phyloP scores from a whole-genome alignment of 2,888 invertebrate genomes.

The Pollenia labialis region DNA sequence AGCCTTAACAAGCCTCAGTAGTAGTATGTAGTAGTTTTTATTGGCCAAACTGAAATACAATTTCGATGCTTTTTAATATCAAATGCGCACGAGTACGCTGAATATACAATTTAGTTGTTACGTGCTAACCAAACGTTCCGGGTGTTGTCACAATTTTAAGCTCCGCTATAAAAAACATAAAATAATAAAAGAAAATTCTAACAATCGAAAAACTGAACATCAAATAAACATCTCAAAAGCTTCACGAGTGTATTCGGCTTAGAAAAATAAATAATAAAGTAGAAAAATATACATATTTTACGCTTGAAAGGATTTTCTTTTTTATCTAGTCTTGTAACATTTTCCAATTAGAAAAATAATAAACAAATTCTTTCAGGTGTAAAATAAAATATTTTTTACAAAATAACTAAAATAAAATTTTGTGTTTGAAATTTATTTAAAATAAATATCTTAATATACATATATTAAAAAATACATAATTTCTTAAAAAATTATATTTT shows the following conservation, averaged over 20 bases:
- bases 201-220: constrained; percentile 49
- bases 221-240: constrained; percentile 45
- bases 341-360: constrained; percentile 17
- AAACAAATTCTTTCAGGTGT: constrained; percentile 9
- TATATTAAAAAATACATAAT: neutral
- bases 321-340: neutral
- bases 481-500: neutral
- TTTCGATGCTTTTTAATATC: constrained; percentile 47
- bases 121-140: constrained; percentile 75
- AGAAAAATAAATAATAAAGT: constrained; percentile 40
- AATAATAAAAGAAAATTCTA: constrained; percentile 39
- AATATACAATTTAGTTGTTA: constrained; percentile 74
- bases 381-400: neutral
- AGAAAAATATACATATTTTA: constrained; percentile 47
- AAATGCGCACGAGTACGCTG: constrained; percentile 73
- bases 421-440: neutral
- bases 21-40: constrained; percentile 55
- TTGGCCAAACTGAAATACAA: constrained; percentile 61
- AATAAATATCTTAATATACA: neutral
- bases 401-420: too few relatives aligned
- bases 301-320: constrained; percentile 66
- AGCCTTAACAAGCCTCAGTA: constrained; percentile 46
- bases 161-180: constrained; percentile 51
- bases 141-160: constrained; percentile 71
- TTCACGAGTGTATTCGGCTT: constrained; percentile 58